Conservation (phyloP, 1,140 invertebrate species). For the Drusus annulatus region DNA sequence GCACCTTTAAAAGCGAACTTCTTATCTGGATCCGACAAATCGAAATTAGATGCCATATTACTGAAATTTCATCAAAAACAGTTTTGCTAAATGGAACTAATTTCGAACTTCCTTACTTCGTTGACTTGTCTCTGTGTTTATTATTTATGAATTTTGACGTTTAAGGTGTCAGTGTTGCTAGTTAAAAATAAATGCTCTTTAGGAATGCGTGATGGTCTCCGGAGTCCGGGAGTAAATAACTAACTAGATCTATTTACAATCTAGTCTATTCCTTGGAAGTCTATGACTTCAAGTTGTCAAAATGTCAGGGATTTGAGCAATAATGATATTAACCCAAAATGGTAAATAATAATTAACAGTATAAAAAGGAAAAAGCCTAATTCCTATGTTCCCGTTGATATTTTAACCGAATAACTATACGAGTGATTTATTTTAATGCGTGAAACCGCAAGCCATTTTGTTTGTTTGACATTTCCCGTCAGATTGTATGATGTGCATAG, state of each 20-base stretch:
- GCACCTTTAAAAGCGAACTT: slow-evolving; percentile 54
- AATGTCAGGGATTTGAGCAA: slow-evolving; percentile 48
- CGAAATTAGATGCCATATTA: slow-evolving; percentile 40
- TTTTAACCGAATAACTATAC: not conserved
- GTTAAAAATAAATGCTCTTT: no score
- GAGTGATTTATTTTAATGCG: not conserved
- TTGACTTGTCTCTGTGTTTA: no score
- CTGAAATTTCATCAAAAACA: not conserved
- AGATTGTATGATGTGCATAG: slow-evolving; percentile 6
- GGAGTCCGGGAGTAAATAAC: no score
- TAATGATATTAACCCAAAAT: slow-evolving; percentile 49
- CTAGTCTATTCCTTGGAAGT: slow-evolving; percentile 2
- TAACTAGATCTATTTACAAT: not conserved
- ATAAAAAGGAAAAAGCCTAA: not conserved
- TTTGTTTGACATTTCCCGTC: not conserved
- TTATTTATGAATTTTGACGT: no score
- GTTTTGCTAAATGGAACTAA: not conserved
- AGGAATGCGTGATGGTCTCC: no score
- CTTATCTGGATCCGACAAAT: slow-evolving; percentile 48
- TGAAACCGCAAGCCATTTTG: not conserved
- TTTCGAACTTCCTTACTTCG: not conserved
- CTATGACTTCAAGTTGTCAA: slow-evolving; percentile 50
- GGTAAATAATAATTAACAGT: slow-evolving; percentile 41
- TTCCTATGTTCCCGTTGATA: not conserved
- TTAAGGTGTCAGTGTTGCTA: no score